Conservation (phyloP, 2,888 invertebrate genomes). For the Alviniconcha strummeri region DNA sequence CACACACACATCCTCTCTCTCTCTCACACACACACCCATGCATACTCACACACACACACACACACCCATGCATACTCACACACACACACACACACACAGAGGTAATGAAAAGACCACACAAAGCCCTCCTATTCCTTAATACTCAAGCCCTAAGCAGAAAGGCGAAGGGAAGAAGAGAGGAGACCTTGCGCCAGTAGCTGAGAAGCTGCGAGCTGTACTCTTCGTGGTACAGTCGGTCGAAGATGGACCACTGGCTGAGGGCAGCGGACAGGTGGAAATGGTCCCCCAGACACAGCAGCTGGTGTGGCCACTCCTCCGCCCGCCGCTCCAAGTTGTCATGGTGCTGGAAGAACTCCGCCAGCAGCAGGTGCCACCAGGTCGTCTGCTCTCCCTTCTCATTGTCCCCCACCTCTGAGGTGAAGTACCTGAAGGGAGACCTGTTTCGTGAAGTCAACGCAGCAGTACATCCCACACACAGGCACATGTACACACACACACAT, state of each 20-base stretch:
- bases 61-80: too few relatives aligned
- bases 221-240: constrained; percentile 68
- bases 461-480: too few relatives aligned
- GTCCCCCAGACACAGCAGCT: constrained; percentile 67
- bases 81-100: too few relatives aligned
- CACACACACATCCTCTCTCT: too few relatives aligned
- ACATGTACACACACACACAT: too few relatives aligned
- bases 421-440: constrained; percentile 15
- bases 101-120: too few relatives aligned
- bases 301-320: constrained; percentile 70
- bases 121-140: too few relatives aligned
- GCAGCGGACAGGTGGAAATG: constrained; percentile 61
- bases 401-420: constrained; percentile 25
- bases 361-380: constrained; percentile 69
- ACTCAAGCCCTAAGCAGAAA: background rate
- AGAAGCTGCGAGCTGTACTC: constrained; percentile 68
- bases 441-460: too few relatives aligned
- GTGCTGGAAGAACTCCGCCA: constrained; percentile 67
- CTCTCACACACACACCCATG: too few relatives aligned
- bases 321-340: constrained; percentile 61
- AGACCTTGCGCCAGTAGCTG: constrained; percentile 69
- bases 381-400: constrained; percentile 52
- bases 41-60: too few relatives aligned
- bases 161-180: background rate
- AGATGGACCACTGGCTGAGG: constrained; percentile 68